Evolutionary conservation across 2,888 invertebrate genomes (phyloP), one percentile per base, ranked within the genome.

Genomic region (Callinectes sapidus): DNA sequence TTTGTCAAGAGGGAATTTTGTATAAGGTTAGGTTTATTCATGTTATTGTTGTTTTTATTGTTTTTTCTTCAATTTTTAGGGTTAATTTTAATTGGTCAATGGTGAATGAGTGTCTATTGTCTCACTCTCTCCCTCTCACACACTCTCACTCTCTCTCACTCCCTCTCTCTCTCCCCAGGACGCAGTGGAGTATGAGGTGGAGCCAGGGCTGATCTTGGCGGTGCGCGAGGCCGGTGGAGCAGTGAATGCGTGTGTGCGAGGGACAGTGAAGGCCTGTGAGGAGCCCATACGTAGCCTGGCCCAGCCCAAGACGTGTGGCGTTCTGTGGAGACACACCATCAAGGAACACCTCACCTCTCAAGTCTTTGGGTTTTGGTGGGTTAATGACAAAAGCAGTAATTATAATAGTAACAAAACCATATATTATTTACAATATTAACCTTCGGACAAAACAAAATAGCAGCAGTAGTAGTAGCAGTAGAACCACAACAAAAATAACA

Each of bases 101-200:
- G n/a, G n/a, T n/a, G n/a, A n/a, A n/a, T n/a, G n/a, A n/a, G n/a
- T n/a, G n/a, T n/a, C n/a, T n/a, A n/a, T n/a, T 39, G 2, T 39
- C 39, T 39, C 39, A 3, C 39, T 39, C 39, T 39, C 39, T 39
- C 39, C 5, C 39, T 39, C 39, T 39, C 39, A 3, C 39, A 3
- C 39, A 3, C 39, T 55, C 13, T 55, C 16, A n/a, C 23, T 35
- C 10, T 86, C 93, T 16, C 42, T 18, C 61, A 6, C 91, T 96
- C 95, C 14, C 95, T 39, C 89, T 10, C 13, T 71, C 10, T 71
- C 28, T 13, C 28, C 71, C 14, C 77, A 94, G 94, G 89, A 91
- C 18, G 88, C 90, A 10, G 89, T 91, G 32, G 94, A 94, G 42
- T 1, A 92, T 55, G 89, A 90, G 3, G n/a, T 54, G 5, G 87